Percentiles rank a stretch among this genome's conserved stretches.
phyloP scores from a whole-genome alignment of 2,797 vertebrate species.

The Xiphorhynchus erythropygius region DNA sequence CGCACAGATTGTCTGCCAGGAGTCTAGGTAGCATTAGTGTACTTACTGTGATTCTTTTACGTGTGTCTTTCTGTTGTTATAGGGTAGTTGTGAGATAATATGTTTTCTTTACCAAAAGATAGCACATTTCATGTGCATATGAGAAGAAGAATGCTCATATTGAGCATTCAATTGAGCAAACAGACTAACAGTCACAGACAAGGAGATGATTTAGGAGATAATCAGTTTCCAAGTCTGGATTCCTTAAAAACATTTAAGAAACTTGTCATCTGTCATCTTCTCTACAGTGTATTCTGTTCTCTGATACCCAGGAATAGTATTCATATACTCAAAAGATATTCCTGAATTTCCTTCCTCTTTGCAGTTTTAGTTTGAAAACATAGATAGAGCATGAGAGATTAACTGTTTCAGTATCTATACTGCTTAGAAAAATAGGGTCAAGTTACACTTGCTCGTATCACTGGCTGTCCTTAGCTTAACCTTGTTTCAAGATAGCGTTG shows the following conservation, averaged over 20 bases:
- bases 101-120: not conserved
- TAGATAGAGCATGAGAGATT: not conserved
- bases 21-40: not conserved
- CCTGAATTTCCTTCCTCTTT: not conserved
- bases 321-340: not conserved
- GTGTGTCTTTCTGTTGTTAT: not conserved
- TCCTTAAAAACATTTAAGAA: not conserved
- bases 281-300: not conserved
- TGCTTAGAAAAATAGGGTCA: not conserved
- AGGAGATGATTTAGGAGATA: not conserved
- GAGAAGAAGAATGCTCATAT: not conserved
- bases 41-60: not conserved
- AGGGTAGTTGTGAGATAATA: not conserved
- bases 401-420: not conserved
- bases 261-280: not conserved
- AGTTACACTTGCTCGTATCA: not conserved
- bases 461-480: slow-evolving; percentile 15
- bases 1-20: not conserved
- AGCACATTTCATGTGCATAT: not conserved
- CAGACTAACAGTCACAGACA: not conserved
- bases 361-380: not conserved
- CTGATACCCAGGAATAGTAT: not conserved
- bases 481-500: slow-evolving; percentile 13
- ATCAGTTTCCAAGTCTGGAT: not conserved
- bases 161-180: not conserved